Evolutionary conservation across 2,797 vertebrate species (phyloP).

Genomic region (Fratercula arctica): DNA sequence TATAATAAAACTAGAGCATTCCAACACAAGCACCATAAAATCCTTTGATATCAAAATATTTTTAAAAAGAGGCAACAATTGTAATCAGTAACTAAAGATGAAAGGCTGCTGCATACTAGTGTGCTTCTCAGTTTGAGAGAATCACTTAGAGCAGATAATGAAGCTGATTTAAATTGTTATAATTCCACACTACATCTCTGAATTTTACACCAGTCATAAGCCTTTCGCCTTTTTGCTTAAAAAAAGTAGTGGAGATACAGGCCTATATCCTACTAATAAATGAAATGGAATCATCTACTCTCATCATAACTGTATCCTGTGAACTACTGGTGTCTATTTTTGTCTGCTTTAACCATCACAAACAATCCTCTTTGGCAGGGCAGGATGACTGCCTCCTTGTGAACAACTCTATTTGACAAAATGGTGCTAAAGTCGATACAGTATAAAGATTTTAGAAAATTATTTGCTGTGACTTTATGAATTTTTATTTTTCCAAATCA

Average conservation of each 20-base stretch:
- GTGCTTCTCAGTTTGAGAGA: neutral
- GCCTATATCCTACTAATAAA: neutral
- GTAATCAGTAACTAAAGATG: neutral
- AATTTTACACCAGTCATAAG: neutral
- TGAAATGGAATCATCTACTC: neutral
- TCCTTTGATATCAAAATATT: neutral
- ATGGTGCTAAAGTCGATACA: neutral
- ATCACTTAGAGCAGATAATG: neutral
- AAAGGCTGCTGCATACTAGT: neutral
- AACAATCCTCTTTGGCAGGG: neutral
- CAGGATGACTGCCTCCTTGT: neutral
- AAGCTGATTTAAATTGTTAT: neutral
- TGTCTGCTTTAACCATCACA: neutral
- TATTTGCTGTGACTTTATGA: neutral
- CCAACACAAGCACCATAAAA: neutral
- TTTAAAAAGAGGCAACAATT: neutral
- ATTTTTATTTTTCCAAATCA: neutral
- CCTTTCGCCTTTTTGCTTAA: neutral
- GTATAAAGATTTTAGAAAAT: neutral
- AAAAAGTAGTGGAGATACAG: neutral
- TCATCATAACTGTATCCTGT: neutral
- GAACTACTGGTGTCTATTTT: neutral
- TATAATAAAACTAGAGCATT: neutral
- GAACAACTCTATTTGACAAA: neutral
- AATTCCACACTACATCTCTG: neutral